Percentiles rank a stretch among this genome's conserved stretches.
Evolutionary conservation across 2,888 invertebrate species (phyloP).

Genomic region (Caradrina clavipalpis): DNA sequence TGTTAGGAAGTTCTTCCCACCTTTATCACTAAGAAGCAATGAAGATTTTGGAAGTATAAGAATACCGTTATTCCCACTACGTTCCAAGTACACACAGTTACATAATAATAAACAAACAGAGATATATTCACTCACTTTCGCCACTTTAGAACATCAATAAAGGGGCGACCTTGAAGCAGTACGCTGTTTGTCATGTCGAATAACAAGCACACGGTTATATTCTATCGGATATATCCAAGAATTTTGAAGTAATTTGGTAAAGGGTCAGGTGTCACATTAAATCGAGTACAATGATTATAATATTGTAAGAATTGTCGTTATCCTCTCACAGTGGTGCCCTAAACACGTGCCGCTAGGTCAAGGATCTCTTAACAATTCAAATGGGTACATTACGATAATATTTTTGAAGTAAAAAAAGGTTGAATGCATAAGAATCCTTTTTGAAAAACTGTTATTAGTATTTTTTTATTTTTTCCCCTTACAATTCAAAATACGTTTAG

Average conservation of each 20-base stretch:
- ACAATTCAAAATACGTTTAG: not conserved
- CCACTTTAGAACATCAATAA: too few species aligned
- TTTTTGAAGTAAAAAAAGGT: not conserved
- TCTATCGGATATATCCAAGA: not conserved
- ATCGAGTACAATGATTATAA: not conserved
- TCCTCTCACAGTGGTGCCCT: not conserved
- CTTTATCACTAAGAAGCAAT: too few species aligned
- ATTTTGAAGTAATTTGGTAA: not conserved
- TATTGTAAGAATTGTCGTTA: slow-evolving; percentile 25
- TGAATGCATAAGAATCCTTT: not conserved
- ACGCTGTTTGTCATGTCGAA: not conserved
- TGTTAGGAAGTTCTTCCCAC: too few species aligned
- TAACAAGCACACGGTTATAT: not conserved
- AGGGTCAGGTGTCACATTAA: slow-evolving; percentile 26
- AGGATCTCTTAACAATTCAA: not conserved
- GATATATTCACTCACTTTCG: too few species aligned
- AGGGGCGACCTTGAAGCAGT: not conserved
- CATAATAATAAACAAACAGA: too few species aligned
- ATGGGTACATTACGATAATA: not conserved
- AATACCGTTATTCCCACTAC: too few species aligned
- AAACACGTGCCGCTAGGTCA: slow-evolving; percentile 13
- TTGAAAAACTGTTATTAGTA: not conserved
- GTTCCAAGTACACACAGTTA: too few species aligned
- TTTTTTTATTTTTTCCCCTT: not conserved
- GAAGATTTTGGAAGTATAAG: too few species aligned